Percentiles rank a stretch among this genome's conserved stretches.
Evolutionary conservation across 2,888 invertebrate species (phyloP).

Genomic region (Trichopoda pennipes): DNA sequence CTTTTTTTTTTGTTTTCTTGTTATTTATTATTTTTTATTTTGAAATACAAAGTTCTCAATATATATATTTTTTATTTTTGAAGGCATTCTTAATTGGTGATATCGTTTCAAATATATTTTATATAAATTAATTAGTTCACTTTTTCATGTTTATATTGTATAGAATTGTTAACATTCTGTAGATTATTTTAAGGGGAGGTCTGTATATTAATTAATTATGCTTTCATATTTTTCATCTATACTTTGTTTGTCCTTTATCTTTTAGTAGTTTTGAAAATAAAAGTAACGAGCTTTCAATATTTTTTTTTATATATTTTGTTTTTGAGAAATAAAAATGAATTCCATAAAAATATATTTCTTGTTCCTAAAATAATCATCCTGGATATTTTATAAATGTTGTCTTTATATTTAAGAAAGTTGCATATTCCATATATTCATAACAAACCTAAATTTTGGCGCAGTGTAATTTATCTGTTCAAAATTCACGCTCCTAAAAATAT

Average conservation of each 20-base stretch:
- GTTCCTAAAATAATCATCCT: no score
- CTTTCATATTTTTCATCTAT: slow-evolving; percentile 20
- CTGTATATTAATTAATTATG: slow-evolving; percentile 3
- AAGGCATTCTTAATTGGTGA: slow-evolving; percentile 71
- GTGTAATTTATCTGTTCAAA: no score
- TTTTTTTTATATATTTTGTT: no score
- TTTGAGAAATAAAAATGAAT: no score
- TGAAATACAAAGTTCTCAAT: slow-evolving; percentile 35
- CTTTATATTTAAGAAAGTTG: no score
- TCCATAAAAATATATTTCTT: no score
- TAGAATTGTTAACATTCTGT: slow-evolving; percentile 65
- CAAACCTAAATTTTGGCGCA: no score
- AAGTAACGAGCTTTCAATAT: no score
- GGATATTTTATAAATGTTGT: no score
- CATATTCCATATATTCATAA: no score
- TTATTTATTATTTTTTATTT: slow-evolving; percentile 1
- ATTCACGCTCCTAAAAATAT: no score
- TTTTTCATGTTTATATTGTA: slow-evolving; percentile 59
- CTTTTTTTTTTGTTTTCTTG: no score
- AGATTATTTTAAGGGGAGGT: slow-evolving; percentile 41
- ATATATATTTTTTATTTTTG: slow-evolving; percentile 49
- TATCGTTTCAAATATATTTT: slow-evolving; percentile 67
- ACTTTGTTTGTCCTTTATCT: slow-evolving; percentile 8
- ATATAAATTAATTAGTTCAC: slow-evolving; percentile 9
- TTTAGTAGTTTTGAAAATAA: background rate